Evolutionary conservation across 2,888 invertebrate genomes (phyloP), one percentile per base, ranked within the genome.

Genomic region (Hoplodrina blanda): DNA sequence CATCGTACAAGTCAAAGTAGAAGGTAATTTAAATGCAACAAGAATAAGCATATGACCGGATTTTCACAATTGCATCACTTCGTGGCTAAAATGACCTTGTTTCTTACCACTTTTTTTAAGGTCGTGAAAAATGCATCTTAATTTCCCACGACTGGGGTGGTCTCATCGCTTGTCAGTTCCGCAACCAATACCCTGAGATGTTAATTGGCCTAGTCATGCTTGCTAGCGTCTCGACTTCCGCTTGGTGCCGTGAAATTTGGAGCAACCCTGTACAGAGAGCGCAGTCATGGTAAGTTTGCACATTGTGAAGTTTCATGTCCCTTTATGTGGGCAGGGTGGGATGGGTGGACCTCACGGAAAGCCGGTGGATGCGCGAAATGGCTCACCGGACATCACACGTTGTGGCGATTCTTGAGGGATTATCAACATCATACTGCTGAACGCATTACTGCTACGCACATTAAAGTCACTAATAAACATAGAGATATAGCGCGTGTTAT

Each of bases 81-180:
- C 13, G 41, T 11, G 41, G 11, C 41, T 41, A 7, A 41, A 41
- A 41, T 41, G 37, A 8, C 33, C 3, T 41, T 46, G 17, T 46
- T 46, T 10, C 33, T 8, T 5, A 15, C 8, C n/a, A 25, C 25
- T 50, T 41, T 70, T 90, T 90, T 10, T 84, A 96, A n/a, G 96
- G 96, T 66, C 92, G 94, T 30, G 92, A 96, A 60, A 96, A 96
- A 81, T 96, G 94, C 80, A 96, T 96, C 56, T 85, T 97, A 13
- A 94, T 97, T 3, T 95, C 96, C 0, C 97, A 97, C 91, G 97
- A 97, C 89, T 97, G 97, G 97, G 98, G 98, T 70, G 97, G 97
- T 62, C 76, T 96, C 13, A 88, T 97, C 2, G 96, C 96, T 0
- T 97, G 96, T 93, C 84, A 87, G 50, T 95, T 97, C 84, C 95